phyloP scores from a whole-genome alignment of 1,140 invertebrate genomes.

The Aporrectodea caliginosa region DNA sequence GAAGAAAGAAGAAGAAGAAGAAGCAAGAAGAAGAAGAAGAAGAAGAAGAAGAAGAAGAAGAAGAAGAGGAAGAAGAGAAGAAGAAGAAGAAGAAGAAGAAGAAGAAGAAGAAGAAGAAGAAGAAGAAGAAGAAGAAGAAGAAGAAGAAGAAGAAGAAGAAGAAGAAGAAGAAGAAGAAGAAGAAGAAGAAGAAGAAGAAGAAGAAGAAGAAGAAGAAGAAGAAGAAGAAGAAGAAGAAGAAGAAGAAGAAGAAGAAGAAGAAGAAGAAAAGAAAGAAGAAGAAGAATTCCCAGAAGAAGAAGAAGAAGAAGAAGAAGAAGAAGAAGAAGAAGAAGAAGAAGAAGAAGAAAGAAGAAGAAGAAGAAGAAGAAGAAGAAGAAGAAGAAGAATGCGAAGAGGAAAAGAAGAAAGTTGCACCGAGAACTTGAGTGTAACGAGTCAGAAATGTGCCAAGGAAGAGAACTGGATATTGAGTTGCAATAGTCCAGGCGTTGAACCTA shows the following conservation, averaged over 20 bases:
- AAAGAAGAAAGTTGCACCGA: neutral
- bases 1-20: neutral
- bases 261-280: conserved; percentile 20
- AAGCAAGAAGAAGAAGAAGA: conserved; percentile 3
- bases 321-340: conserved; percentile 19
- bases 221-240: conserved; percentile 22
- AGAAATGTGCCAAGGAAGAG: too few species aligned
- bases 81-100: conserved; percentile 3
- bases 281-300: too few species aligned
- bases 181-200: conserved; percentile 20
- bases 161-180: conserved; percentile 20
- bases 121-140: conserved; percentile 12
- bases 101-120: conserved; percentile 2
- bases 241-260: conserved; percentile 22
- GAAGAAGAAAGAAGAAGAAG: conserved; percentile 6
- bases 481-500: too few species aligned
- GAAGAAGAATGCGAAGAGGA: neutral
- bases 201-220: conserved; percentile 1
- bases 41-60: conserved; percentile 17
- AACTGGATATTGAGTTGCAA: too few species aligned
- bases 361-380: neutral
- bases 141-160: neutral
- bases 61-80: conserved; percentile 8
- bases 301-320: conserved; percentile 14
- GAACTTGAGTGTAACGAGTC: too few species aligned